Conservation (phyloP, 2,797 vertebrate genomes). For the Botia kubotai region DNA sequence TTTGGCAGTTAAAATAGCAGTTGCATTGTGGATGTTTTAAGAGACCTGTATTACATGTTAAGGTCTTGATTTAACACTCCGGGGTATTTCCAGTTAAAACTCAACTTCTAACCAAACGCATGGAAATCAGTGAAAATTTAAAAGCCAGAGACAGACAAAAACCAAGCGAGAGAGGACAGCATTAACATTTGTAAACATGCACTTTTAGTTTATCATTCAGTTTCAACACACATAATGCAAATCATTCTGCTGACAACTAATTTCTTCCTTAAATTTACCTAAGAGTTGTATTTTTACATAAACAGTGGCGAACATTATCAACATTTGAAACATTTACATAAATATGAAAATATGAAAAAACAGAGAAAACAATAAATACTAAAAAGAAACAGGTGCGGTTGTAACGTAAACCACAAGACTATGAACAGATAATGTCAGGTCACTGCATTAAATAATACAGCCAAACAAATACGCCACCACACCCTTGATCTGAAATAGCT, state of each 20-base stretch:
- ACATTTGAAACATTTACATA: neutral
- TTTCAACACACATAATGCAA: neutral
- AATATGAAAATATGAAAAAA: neutral
- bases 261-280: too few species aligned
- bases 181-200: neutral
- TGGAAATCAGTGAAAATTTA: neutral
- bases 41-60: neutral
- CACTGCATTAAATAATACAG: neutral
- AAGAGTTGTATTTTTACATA: too few species aligned
- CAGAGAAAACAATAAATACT: neutral
- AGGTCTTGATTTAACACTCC: neutral
- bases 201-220: neutral
- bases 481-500: constrained; percentile 11
- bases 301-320: neutral
- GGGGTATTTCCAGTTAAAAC: neutral
- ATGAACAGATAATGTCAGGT: neutral
- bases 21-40: neutral
- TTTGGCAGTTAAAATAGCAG: neutral
- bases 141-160: neutral
- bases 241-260: too few species aligned
- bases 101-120: neutral
- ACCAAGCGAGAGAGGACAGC: neutral
- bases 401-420: neutral
- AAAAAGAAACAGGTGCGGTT: neutral
- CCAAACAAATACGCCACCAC: neutral